phyloP scores from a whole-genome alignment of 2,797 vertebrate genomes.

The Oreochromis grahami region DNA sequence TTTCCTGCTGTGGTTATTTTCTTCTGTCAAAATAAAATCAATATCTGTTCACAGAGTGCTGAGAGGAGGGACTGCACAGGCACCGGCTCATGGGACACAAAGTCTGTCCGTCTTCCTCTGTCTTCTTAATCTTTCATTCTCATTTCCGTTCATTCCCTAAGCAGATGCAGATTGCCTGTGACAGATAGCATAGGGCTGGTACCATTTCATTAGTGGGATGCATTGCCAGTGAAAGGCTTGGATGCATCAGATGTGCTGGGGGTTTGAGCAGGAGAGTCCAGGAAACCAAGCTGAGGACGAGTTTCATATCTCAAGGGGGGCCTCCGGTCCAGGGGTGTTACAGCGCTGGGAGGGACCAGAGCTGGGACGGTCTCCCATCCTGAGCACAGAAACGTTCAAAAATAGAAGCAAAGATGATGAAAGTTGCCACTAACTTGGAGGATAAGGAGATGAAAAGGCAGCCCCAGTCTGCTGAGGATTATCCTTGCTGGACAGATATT shows the following conservation, averaged over 20 bases:
- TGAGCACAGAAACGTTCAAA: not conserved
- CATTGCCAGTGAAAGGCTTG: conserved; percentile 36
- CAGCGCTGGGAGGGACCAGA: not conserved
- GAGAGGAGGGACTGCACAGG: not conserved
- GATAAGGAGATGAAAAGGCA: not conserved
- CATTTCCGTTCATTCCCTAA: conserved; percentile 28
- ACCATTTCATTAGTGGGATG: conserved; percentile 67
- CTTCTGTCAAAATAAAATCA: conserved; percentile 31
- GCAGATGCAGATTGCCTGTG: conserved; percentile 60
- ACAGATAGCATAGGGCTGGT: conserved; percentile 42
- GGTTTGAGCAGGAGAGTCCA: not conserved
- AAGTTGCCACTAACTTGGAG: not conserved
- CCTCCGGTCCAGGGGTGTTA: not conserved
- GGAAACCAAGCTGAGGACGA: not conserved
- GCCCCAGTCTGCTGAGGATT: not conserved
- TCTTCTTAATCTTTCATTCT: conserved; percentile 18
- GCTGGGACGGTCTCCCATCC: not conserved
- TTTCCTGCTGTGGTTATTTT: conserved; percentile 29
- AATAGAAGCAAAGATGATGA: not conserved
- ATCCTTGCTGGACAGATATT: not conserved
- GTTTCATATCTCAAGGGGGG: not conserved
- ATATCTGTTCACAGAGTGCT: conserved; percentile 26
- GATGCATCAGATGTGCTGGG: conserved; percentile 14
- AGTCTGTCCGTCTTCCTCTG: conserved; percentile 9
- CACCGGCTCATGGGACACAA: conserved; percentile 4